Conservation (phyloP, 2,888 invertebrate genomes). For the Leistus spinibarbis region DNA sequence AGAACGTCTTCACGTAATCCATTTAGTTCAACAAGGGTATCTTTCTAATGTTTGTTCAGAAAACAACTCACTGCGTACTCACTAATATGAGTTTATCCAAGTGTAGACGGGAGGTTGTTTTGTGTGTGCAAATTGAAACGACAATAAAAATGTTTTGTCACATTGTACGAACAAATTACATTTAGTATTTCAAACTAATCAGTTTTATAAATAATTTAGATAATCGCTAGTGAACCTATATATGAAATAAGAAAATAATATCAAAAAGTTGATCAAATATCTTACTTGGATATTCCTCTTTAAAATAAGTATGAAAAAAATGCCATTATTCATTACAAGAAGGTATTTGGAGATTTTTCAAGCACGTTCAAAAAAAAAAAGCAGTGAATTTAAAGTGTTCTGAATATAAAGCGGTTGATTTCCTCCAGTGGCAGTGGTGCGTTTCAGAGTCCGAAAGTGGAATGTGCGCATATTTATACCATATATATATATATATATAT, state of each 20-base stretch:
- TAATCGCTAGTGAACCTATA: no score
- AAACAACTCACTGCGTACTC: conserved; percentile 7
- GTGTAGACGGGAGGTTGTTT: no score
- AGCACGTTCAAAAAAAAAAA: conserved; percentile 11
- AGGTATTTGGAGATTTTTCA: conserved; percentile 13
- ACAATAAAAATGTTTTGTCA: neutral
- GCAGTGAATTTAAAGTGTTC: conserved; percentile 30
- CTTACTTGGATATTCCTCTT: no score
- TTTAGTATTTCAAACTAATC: no score
- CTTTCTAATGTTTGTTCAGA: conserved; percentile 5
- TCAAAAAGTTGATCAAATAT: no score
- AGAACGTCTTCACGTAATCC: neutral
- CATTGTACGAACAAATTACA: neutral
- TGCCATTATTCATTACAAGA: conserved; percentile 30
- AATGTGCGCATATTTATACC: no score
- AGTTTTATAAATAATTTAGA: no score
- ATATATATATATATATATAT: no score
- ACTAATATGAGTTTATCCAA: conserved; percentile 22
- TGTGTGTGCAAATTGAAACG: conserved; percentile 10
- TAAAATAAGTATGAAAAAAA: no score
- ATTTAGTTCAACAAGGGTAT: neutral
- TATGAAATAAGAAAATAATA: no score
- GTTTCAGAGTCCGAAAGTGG: neutral
- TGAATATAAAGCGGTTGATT: conserved; percentile 32
- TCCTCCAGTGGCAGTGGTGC: neutral